Base-by-base conservation (phyloP, 2,113 vertebrate genomes). In the Rhinolophus sinicus region DNA sequence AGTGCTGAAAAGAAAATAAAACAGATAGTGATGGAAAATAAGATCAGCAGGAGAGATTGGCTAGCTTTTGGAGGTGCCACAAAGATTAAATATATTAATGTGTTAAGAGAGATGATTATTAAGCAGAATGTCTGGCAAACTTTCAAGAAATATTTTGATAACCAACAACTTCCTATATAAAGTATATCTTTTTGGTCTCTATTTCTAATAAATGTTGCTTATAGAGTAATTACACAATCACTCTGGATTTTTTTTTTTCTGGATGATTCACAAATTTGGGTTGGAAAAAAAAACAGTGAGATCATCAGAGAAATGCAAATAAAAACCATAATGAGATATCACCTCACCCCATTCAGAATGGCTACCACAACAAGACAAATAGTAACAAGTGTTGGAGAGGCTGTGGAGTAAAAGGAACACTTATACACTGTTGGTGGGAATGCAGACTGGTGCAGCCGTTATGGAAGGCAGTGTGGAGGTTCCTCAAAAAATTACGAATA, bases 71-170 rank as follows among this genome's bases (percentile, higher is more conserved):
- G 64, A 90, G 38, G 47, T 58, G 22, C 19, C 62, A 26, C 58
- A 16, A 90, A 93, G 30, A 93, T 90, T 47, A 93, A 72, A n/a
- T n/a, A 38, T 15, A 65, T 47, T 64, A 35, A 65, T 33, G 3
- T 70, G n/a, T 4, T 54, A 58, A 77, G 50, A 88, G 19, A 92
- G 19, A 26, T 13, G 24, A 30, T 7, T 8, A 56, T 19, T 76
- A 13, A 70, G 16, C 28, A 60, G 58, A 83, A 75, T 62, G 24
- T 4, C 16, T 19, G 22, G 18, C 11, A 75, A 82, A 26, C 35
- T 89, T 76, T 38, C 26, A 88, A 92, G 50, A 67, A 82, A 77
- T 56, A n/a, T 70, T 94, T 82, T 62, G 19, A 88, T 58, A 50
- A 70, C 33, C n/a, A 93, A 22, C 2, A 77, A 77, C 35, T 78